Conservation (phyloP, 2,113 vertebrate species). For the Cichladusa arquata region DNA sequence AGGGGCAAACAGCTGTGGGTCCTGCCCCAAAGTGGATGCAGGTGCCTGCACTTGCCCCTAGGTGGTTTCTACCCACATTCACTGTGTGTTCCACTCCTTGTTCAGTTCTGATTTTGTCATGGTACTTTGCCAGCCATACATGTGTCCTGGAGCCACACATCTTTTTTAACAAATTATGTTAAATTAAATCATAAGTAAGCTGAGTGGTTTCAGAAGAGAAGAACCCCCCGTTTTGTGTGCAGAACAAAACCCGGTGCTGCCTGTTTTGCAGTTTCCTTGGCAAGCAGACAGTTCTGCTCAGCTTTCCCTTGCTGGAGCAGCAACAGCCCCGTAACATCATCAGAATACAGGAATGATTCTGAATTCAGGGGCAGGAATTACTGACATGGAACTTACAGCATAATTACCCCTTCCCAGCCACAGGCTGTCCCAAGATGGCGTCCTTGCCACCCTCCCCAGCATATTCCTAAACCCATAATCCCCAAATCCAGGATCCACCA, state of each 20-base stretch:
- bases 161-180: neutral
- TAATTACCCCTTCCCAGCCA: neutral
- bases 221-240: neutral
- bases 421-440: accelerated
- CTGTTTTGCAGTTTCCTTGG: neutral
- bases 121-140: neutral
- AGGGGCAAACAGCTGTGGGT: neutral
- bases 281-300: neutral
- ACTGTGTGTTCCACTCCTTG: neutral
- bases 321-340: neutral
- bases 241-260: accelerated
- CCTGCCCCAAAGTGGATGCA: neutral
- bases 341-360: neutral
- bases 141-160: neutral
- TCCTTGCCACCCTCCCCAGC: accelerated
- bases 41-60: accelerated
- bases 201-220: neutral
- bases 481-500: neutral
- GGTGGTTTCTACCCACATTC: neutral
- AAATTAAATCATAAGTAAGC: neutral
- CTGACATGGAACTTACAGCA: neutral
- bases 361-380: neutral
- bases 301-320: neutral
- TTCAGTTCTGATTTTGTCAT: neutral
- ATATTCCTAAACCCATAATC: neutral